A percentile compares a stretch with the other conserved stretches of the same genome.
phyloP scores from a whole-genome alignment of 2,888 invertebrate genomes.

The Copidosoma aretas region DNA sequence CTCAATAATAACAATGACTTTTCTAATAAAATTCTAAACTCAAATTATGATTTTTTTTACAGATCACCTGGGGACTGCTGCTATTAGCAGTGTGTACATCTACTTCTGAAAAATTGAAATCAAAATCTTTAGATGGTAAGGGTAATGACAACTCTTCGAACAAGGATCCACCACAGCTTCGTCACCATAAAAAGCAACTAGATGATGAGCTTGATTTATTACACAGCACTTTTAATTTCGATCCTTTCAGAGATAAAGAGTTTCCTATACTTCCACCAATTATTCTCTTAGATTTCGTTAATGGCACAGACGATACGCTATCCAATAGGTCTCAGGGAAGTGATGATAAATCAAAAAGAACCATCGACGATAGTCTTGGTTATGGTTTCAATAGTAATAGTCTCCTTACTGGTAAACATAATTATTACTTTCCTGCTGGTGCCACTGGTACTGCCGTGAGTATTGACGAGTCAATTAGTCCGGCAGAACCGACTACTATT shows the following conservation, averaged over 20 bases:
- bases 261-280: constrained; percentile 57
- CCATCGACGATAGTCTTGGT: constrained; percentile 76
- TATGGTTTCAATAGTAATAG: constrained; percentile 69
- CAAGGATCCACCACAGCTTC: background rate
- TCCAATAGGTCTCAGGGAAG: constrained; percentile 38
- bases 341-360: constrained; percentile 68
- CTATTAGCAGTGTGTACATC: constrained; percentile 43
- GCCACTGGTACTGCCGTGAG: constrained; percentile 58
- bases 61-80: constrained; percentile 51
- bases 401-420: constrained; percentile 52
- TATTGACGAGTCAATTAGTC: constrained; percentile 60
- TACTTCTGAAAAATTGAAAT: constrained; percentile 1
- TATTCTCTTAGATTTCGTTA: constrained; percentile 57
- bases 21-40: too few relatives aligned
- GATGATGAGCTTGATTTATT: constrained; percentile 37
- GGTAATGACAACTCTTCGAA: constrained; percentile 9
- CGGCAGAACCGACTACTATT: constrained; percentile 56
- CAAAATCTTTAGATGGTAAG: background rate
- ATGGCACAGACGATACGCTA: constrained; percentile 46
- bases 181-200: constrained; percentile 20
- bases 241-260: constrained; percentile 37
- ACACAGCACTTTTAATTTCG: constrained; percentile 16
- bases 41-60: constrained; percentile 34
- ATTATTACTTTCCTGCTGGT: constrained; percentile 57
- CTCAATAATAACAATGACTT: too few relatives aligned